Conservation (phyloP, 92 coral and sea anemone genomes). For the Anthopleura xanthogrammica region DNA sequence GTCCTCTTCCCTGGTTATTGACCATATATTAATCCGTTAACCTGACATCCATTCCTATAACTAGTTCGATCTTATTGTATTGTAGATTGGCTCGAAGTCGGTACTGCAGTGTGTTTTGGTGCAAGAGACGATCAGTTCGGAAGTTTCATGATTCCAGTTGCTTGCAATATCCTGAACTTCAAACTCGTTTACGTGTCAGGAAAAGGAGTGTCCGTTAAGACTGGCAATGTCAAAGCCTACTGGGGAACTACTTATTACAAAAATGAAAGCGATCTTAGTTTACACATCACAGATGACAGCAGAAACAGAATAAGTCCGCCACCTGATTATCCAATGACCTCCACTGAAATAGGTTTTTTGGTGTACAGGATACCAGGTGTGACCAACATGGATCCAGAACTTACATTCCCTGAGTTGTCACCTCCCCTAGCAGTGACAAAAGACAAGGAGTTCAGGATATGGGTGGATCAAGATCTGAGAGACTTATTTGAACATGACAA, state of each 20-base stretch:
- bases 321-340: not conserved
- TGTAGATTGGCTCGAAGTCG: not conserved
- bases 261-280: not conserved
- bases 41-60: not conserved
- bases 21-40: too few relatives aligned
- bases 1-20: too few relatives aligned
- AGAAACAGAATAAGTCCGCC: not conserved
- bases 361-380: not conserved
- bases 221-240: not conserved
- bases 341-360: not conserved
- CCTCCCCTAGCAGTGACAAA: not conserved
- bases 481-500: constrained; percentile 8
- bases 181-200: not conserved
- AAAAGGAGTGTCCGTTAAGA: not conserved
- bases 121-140: not conserved
- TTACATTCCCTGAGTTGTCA: constrained; percentile 1
- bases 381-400: not conserved
- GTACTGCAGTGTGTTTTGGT: not conserved
- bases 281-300: not conserved
- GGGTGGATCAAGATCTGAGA: too few relatives aligned
- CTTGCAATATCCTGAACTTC: not conserved
- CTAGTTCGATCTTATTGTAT: not conserved
- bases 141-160: not conserved
- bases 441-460: not conserved
- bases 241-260: not conserved